Conservation (phyloP, 2,888 invertebrate species). For the Abrostola triplasia region DNA sequence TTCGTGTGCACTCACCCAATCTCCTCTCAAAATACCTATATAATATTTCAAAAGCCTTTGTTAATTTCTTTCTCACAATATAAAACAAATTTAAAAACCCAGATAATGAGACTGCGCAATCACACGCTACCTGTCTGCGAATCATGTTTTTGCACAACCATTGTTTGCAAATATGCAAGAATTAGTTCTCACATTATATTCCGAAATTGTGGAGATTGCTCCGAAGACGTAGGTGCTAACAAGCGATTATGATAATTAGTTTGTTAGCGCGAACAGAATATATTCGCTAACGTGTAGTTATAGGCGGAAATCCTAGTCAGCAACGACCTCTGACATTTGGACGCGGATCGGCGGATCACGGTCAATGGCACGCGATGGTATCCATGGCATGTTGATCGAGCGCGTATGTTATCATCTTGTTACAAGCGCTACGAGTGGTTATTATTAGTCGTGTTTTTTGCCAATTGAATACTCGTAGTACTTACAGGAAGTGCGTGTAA, state of each 20-base stretch:
- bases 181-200: constrained; percentile 70
- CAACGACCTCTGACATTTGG: constrained; percentile 76
- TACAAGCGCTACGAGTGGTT: constrained; percentile 41
- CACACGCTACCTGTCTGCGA: constrained; percentile 63
- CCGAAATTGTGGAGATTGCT: constrained; percentile 59
- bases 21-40: constrained; percentile 39
- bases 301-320: constrained; percentile 67
- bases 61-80: constrained; percentile 63
- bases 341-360: constrained; percentile 68
- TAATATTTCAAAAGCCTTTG: constrained; percentile 64
- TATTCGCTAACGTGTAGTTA: constrained; percentile 34
- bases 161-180: constrained; percentile 70
- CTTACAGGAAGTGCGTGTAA: constrained; percentile 83
- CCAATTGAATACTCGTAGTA: constrained; percentile 67
- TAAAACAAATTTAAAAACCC: constrained; percentile 53
- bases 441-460: constrained; percentile 65
- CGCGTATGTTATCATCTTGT: constrained; percentile 43
- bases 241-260: constrained; percentile 51
- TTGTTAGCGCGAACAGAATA: constrained; percentile 47
- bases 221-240: constrained; percentile 44
- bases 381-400: constrained; percentile 42
- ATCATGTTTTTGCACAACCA: constrained; percentile 70
- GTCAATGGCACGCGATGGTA: constrained; percentile 64
- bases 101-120: constrained; percentile 65
- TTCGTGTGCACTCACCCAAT: constrained; percentile 38